Percentiles rank a stretch among this genome's conserved stretches.
Conservation (phyloP, 2,113 vertebrate genomes). For the Pedionomus torquatus region DNA sequence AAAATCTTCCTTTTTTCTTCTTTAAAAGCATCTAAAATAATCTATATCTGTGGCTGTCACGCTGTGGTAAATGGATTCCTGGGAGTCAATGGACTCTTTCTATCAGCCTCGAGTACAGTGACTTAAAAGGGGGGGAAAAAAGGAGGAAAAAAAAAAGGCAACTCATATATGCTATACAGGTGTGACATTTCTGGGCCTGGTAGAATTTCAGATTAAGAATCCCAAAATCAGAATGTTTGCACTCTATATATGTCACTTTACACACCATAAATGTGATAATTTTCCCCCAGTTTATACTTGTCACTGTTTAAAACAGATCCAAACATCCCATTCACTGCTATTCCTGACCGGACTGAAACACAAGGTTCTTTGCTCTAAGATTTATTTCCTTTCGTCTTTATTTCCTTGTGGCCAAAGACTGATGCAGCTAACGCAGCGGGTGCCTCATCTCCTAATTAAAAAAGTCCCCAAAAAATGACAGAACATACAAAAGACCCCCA, state of each 20-base stretch:
- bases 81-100: neutral
- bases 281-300: neutral
- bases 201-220: neutral
- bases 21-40: conserved; percentile 30
- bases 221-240: neutral
- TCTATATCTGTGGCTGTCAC: neutral
- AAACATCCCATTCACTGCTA: neutral
- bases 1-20: neutral
- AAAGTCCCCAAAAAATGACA: neutral
- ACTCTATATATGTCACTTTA: neutral
- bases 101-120: neutral
- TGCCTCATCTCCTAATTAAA: neutral
- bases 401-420: neutral
- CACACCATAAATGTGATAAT: neutral
- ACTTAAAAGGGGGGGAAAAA: neutral
- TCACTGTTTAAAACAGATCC: neutral
- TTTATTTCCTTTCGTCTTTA: neutral
- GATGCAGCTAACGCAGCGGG: neutral
- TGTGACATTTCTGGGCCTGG: neutral
- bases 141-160: neutral
- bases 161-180: neutral
- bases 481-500: neutral
- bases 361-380: neutral
- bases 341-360: neutral
- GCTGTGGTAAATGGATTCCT: conserved; percentile 3